These are phyloP conservation scores for Sardina pilchardus DNA, from an alignment of 2,113 vertebrate genomes.

Conservation along the genomic window DNA sequence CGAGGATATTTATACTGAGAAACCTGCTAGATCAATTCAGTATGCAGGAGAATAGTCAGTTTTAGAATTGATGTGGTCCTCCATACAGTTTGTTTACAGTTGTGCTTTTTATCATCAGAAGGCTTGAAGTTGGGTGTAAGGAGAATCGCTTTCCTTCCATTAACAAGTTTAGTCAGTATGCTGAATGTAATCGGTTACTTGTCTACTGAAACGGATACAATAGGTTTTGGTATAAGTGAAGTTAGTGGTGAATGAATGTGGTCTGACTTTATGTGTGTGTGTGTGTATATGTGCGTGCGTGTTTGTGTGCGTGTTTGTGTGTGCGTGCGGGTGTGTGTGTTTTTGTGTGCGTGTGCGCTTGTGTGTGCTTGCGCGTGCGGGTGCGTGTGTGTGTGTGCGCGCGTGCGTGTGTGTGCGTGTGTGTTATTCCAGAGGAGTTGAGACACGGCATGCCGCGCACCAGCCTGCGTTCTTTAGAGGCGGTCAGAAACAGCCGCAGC, in stretches of 20 bases:
- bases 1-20: neutral
- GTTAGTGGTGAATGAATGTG: neutral
- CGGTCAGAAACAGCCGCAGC: constrained; percentile 86
- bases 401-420: constrained; percentile 51
- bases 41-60: neutral
- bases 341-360: constrained; percentile 18
- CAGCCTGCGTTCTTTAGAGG: constrained; percentile 81
- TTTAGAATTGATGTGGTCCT: neutral
- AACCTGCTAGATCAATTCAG: neutral
- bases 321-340: constrained; percentile 33
- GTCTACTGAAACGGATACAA: neutral
- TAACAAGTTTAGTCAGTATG: too few relatives aligned
- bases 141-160: neutral
- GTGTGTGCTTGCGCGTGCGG: neutral
- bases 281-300: neutral
- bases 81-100: neutral
- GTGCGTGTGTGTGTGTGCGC: constrained; percentile 36
- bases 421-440: constrained; percentile 81
- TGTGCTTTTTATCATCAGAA: neutral
- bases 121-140: neutral
- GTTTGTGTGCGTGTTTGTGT: constrained; percentile 9
- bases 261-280: neutral
- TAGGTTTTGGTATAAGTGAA: neutral
- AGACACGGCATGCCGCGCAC: constrained; percentile 88
- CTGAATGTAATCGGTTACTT: neutral